A percentile compares a stretch with the other conserved stretches of the same genome.
phyloP scores from a whole-genome alignment of 2,113 vertebrate species.

The Cinclus mexicanus region DNA sequence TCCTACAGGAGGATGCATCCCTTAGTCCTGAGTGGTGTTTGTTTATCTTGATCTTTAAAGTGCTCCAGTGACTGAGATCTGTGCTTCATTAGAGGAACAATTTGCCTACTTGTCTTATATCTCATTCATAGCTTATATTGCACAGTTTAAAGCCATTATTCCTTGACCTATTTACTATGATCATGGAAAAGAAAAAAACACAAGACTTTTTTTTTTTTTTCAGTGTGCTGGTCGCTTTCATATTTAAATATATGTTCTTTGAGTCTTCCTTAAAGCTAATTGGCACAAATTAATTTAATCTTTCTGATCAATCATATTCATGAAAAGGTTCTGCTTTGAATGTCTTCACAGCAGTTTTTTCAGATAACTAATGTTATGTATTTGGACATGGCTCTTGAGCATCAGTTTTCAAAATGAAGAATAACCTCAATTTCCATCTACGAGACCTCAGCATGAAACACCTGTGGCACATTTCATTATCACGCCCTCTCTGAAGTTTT shows the following conservation, averaged over 20 bases:
- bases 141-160: neutral
- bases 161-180: neutral
- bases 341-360: neutral
- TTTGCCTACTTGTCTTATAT: neutral
- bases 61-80: neutral
- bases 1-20: neutral
- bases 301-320: neutral
- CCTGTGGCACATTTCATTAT: rapidly evolving
- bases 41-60: neutral
- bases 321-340: neutral
- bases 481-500: neutral
- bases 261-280: neutral
- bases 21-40: neutral
- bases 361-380: rapidly evolving
- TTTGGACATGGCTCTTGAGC: neutral
- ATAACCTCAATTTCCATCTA: neutral
- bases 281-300: neutral
- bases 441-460: neutral
- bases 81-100: neutral
- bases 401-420: neutral
- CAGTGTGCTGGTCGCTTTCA: neutral
- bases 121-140: neutral
- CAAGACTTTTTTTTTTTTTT: neutral
- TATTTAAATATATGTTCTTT: neutral
- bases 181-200: neutral